phyloP scores from a whole-genome alignment of 64 coral and sea anemone species.

The Porites lutea region DNA sequence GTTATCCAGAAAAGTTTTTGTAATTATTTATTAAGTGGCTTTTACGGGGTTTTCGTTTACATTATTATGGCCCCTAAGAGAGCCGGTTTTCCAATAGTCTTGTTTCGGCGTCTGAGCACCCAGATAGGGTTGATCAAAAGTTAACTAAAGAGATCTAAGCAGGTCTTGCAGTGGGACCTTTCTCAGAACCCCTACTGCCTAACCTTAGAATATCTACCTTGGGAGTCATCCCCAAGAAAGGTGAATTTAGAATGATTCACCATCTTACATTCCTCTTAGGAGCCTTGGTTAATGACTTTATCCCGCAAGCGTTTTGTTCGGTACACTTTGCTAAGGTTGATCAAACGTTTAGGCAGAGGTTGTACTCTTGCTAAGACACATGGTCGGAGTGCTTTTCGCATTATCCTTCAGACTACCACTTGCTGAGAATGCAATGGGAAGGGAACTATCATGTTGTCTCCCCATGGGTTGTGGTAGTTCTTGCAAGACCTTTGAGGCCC shows the following conservation, averaged over 20 bases:
- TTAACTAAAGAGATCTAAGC: neutral
- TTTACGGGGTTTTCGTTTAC: neutral
- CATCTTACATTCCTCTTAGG: neutral
- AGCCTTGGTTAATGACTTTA: neutral
- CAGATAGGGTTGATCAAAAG: slow-evolving; percentile 3
- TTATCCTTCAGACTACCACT: neutral
- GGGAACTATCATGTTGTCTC: neutral
- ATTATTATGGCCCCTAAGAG: neutral
- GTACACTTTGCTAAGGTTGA: neutral
- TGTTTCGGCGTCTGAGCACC: neutral
- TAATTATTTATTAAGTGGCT: neutral
- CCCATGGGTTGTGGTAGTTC: slow-evolving; percentile 5
- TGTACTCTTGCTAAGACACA: neutral
- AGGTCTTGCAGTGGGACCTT: neutral
- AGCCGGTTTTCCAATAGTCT: neutral
- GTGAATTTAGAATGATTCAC: slow-evolving; percentile 25
- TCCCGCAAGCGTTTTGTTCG: neutral
- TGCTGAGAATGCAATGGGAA: neutral
- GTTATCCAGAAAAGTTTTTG: neutral
- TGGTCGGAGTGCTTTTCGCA: neutral
- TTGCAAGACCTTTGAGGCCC: neutral
- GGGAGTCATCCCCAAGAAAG: slow-evolving; percentile 14
- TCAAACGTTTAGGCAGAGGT: neutral
- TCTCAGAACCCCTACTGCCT: neutral
- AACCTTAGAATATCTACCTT: neutral